Conservation (phyloP, 2,113 vertebrate genomes). For the Neolamprologus sp. region DNA sequence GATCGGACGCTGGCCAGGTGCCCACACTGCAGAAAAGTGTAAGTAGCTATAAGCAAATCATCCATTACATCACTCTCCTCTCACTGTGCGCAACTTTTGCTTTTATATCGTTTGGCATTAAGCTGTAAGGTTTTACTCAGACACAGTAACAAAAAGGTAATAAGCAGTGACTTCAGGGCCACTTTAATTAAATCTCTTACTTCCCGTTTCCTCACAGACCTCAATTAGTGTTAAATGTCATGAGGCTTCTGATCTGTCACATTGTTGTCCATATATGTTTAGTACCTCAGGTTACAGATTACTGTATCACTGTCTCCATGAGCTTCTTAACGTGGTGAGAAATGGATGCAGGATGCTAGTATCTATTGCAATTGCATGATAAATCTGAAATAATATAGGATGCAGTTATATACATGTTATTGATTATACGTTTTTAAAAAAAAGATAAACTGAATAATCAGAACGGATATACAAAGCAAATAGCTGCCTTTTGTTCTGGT, state of each 20-base stretch:
- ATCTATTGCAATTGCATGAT: background rate
- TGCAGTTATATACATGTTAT: background rate
- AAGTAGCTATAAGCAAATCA: slow-evolving; percentile 56
- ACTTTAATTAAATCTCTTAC: background rate
- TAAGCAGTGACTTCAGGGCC: background rate
- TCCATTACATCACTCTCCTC: background rate
- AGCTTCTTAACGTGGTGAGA: background rate
- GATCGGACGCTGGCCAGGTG: slow-evolving; percentile 87
- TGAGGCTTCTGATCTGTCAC: background rate
- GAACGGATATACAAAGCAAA: background rate
- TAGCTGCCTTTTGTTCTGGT: background rate
- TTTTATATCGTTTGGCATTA: background rate
- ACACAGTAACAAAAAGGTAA: background rate
- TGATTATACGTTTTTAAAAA: background rate
- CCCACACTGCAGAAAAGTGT: slow-evolving; percentile 93
- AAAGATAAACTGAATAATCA: background rate
- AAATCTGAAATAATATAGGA: background rate
- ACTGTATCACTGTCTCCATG: background rate
- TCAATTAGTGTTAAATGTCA: background rate
- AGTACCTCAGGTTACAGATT: background rate
- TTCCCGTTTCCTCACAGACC: background rate
- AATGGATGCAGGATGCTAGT: background rate
- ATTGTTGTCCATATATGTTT: background rate
- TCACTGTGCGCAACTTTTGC: background rate
- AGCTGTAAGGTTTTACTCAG: background rate